These are phyloP conservation scores for Pentalonia nigronervosa DNA, from an alignment of 1,140 invertebrate genomes.

Conservation along the genomic window DNA sequence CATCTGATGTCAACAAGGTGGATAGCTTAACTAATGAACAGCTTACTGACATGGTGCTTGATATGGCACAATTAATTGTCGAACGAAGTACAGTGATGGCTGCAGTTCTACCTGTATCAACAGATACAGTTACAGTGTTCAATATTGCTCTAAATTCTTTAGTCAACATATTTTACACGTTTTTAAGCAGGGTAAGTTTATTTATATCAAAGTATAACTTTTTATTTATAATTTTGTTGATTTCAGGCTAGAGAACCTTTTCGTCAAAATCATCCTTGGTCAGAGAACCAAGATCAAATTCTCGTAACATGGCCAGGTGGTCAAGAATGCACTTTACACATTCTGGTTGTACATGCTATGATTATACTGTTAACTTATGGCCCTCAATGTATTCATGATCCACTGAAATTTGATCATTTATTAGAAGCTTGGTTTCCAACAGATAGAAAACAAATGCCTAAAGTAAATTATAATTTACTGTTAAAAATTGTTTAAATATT, in stretches of 20 bases:
- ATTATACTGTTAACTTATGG: slow-evolving; percentile 90
- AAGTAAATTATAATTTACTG: slow-evolving; percentile 58
- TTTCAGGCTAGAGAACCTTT: slow-evolving; percentile 65
- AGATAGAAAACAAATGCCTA: slow-evolving; percentile 66
- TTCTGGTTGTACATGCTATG: slow-evolving; percentile 91
- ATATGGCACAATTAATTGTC: slow-evolving; percentile 90
- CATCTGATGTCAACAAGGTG: slow-evolving; percentile 58
- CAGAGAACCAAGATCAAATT: slow-evolving; percentile 71
- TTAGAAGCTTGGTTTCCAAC: slow-evolving; percentile 81
- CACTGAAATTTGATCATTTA: slow-evolving; percentile 67
- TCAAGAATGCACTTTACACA: slow-evolving; percentile 83
- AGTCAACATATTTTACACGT: slow-evolving; percentile 79
- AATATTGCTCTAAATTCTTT: slow-evolving; percentile 77
- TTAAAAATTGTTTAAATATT: background rate
- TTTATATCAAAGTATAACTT: slow-evolving; percentile 53
- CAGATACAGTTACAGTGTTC: slow-evolving; percentile 66
- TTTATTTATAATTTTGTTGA: slow-evolving; percentile 12
- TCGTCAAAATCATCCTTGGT: slow-evolving; percentile 65
- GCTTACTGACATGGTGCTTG: slow-evolving; percentile 74
- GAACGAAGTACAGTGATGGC: slow-evolving; percentile 89
- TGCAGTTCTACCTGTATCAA: slow-evolving; percentile 77
- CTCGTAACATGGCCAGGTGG: slow-evolving; percentile 84
- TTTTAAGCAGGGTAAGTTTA: slow-evolving; percentile 73
- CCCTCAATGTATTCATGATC: slow-evolving; percentile 63
- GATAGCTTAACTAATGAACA: slow-evolving; percentile 36